These are phyloP conservation scores for Myotis lucifugus DNA, from an alignment of 2,113 vertebrate species.

Conservation along the genomic window DNA sequence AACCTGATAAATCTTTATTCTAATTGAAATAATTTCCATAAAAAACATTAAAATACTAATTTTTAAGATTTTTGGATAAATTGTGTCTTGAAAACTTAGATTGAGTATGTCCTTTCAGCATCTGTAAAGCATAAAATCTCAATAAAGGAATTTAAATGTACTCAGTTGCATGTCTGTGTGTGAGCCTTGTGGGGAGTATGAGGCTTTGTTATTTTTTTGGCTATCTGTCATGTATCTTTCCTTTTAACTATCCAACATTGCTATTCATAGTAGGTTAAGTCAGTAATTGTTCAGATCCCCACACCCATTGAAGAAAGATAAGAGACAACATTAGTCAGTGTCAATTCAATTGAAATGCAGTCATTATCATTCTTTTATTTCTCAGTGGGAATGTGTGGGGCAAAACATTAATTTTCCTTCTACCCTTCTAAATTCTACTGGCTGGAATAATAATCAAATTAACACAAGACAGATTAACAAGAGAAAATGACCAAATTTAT, in stretches of 20 bases:
- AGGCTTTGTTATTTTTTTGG: neutral
- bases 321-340: neutral
- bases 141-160: neutral
- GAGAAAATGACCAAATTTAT: neutral
- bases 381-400: neutral
- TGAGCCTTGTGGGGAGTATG: neutral
- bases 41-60: neutral
- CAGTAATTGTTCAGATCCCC: neutral
- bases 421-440: neutral
- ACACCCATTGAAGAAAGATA: neutral
- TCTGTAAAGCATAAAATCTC: conserved; percentile 23
- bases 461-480: neutral
- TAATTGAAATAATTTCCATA: conserved; percentile 36
- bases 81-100: neutral
- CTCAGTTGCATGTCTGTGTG: neutral
- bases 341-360: neutral
- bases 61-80: neutral
- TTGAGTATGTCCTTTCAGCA: neutral
- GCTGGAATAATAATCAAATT: neutral
- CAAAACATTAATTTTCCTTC: neutral
- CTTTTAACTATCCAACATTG: conserved; percentile 7
- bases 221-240: neutral
- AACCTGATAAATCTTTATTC: neutral
- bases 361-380: neutral
- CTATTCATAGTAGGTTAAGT: neutral